Evolutionary conservation across 2,797 vertebrate genomes (phyloP).

Genomic region (Lophura swinhoii): DNA sequence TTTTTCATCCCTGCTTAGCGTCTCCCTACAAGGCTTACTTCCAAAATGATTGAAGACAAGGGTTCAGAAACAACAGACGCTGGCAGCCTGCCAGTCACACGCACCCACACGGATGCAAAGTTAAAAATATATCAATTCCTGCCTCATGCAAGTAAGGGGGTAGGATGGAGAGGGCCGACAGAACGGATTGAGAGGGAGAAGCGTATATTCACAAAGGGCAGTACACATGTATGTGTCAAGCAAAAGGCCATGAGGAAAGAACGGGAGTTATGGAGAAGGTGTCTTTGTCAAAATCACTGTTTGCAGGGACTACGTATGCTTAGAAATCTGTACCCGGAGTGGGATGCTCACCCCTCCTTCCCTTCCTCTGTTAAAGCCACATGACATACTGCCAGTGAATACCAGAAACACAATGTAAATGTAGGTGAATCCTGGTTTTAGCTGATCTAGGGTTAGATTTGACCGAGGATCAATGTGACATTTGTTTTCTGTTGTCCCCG

Average conservation of each 20-base stretch:
- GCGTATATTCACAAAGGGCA: conserved; percentile 53
- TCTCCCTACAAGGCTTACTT: conserved; percentile 53
- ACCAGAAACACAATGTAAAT: background rate
- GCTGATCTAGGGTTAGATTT: background rate
- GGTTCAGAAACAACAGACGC: conserved; percentile 53
- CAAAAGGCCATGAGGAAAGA: conserved; percentile 23
- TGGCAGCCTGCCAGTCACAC: conserved; percentile 62
- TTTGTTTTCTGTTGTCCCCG: background rate
- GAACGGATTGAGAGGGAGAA: conserved; percentile 62
- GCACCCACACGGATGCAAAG: conserved; percentile 64
- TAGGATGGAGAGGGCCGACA: conserved; percentile 37
- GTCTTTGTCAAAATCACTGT: background rate
- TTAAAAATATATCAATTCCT: conserved; percentile 70
- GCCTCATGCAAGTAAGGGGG: conserved; percentile 33
- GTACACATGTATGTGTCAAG: conserved; percentile 56
- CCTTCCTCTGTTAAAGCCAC: background rate
- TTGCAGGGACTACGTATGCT: background rate
- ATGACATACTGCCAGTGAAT: background rate
- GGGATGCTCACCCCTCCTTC: background rate
- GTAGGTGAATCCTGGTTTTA: background rate
- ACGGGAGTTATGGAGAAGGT: background rate
- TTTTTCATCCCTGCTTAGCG: conserved; percentile 54
- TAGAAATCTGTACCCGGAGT: background rate
- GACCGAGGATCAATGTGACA: background rate
- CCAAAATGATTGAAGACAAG: conserved; percentile 68